Evolutionary conservation across 2,113 vertebrate genomes (phyloP), one percentile per base, ranked within the genome.

Genomic region (Rhipidura dahli): DNA sequence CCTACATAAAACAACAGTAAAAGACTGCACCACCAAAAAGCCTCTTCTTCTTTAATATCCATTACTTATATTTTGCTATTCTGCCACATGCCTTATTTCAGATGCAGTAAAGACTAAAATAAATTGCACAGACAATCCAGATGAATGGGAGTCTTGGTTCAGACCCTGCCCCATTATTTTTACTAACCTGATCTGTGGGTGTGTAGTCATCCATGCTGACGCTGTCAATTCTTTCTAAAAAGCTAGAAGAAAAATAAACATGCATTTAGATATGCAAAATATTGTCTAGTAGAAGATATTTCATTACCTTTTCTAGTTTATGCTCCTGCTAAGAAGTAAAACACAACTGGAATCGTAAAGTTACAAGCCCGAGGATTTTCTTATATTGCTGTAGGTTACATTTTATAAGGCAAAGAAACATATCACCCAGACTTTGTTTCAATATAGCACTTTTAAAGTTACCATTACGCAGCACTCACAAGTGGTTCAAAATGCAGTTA

Each of bases 151-250:
- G 6, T 31, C 35, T 45, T 70, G 31, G 42, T 88, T 96, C 75
- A 86, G 82, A 50, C 83, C 44, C 60, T 73, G 42, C 22, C 76
- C 86, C 42, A 7, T 56, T 3, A 59, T 47, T 75, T 69, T 42
- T 71, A 93, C 98, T 68, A 94, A 99, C 99, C 99, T 99, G 99
- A 97, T 99, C 99, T 89, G 99, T 99, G 93, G 99, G 99, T 53
- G 99, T 99, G 97, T 99, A 99, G 97, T 99, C 99, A 75, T 98
- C 98, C 98, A 99, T 98, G 97, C 99, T 99, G 98, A 99, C 99
- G 3, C 99, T 99, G 98, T 99, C 99, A 72, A 99, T 99, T 98
- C 99, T 99, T 98, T 99, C 99, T 95, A 99, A 98, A 98, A 99
- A 99, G 98, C 99, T 99, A 91, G 66, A 98, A 98, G 87, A 94